phyloP scores from a whole-genome alignment of 2,888 invertebrate species.

The Cerastis rubricosa region DNA sequence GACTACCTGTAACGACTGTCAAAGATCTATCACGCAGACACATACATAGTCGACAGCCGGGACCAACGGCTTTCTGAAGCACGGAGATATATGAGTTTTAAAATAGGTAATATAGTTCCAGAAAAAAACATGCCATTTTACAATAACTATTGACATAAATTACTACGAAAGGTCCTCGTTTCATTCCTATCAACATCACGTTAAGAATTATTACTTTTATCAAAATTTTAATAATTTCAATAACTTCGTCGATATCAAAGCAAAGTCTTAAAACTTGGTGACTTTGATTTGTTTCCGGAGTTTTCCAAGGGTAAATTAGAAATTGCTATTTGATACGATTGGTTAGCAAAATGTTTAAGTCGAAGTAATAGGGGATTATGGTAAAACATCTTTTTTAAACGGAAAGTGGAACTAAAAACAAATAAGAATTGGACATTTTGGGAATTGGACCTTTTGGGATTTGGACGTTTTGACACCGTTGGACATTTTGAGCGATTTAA shows the following conservation, averaged over 20 bases:
- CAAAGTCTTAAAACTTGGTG: conserved; percentile 23
- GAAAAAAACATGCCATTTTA: no score
- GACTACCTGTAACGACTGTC: no score
- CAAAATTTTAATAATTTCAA: conserved; percentile 10
- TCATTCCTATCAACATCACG: background rate
- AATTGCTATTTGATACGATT: conserved; percentile 26
- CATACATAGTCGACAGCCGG: no score
- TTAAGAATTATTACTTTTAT: conserved; percentile 8
- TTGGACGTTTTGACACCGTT: no score
- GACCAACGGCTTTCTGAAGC: no score
- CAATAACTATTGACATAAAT: background rate
- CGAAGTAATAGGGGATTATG: background rate
- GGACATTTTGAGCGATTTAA: no score
- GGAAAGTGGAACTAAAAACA: background rate
- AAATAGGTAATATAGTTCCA: no score
- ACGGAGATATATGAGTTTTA: no score
- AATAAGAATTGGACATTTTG: no score
- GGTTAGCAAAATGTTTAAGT: conserved; percentile 1
- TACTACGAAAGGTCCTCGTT: background rate
- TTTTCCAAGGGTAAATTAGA: conserved; percentile 29
- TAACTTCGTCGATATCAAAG: conserved; percentile 26
- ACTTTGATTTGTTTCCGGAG: conserved; percentile 30
- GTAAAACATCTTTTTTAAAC: background rate
- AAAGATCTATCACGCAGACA: no score
- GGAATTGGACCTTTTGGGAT: no score